Percentiles rank a stretch among this genome's conserved stretches.
Evolutionary conservation across 2,888 invertebrate genomes (phyloP).

Genomic region (Cryptus viduatorius): DNA sequence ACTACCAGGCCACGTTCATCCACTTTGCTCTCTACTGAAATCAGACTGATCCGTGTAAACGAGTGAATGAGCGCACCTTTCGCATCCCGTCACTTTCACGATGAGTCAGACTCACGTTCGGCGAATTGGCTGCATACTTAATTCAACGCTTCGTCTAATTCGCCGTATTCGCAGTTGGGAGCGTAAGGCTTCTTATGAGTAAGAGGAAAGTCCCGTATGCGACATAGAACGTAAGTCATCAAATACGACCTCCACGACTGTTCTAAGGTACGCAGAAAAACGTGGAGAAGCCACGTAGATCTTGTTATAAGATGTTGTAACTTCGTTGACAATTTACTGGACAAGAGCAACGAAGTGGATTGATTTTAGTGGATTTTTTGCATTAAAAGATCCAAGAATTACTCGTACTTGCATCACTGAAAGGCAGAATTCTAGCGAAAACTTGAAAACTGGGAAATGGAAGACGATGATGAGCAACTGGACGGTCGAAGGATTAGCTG

Average conservation of each 20-base stretch:
- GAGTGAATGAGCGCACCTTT: slow-evolving; percentile 10
- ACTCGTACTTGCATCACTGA: background rate
- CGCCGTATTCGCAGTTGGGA: background rate
- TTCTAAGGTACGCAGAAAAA: background rate
- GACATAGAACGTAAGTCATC: slow-evolving; percentile 12
- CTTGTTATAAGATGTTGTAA: background rate
- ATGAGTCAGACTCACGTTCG: slow-evolving; percentile 33
- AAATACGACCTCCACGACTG: background rate
- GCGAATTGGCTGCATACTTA: slow-evolving; percentile 6
- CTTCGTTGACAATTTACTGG: background rate
- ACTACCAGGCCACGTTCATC: slow-evolving; percentile 13
- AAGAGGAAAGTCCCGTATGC: background rate
- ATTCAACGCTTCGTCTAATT: slow-evolving; percentile 1
- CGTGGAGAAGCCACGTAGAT: background rate
- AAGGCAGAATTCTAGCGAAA: background rate
- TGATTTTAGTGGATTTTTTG: too few species aligned
- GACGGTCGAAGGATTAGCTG: background rate
- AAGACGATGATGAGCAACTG: background rate
- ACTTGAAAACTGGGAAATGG: background rate
- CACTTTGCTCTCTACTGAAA: slow-evolving; percentile 3
- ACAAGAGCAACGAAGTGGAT: too few species aligned
- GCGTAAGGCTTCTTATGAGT: slow-evolving; percentile 1
- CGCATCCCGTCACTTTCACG: slow-evolving; percentile 18
- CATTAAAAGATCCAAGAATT: background rate
- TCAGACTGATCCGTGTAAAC: slow-evolving; percentile 47